Conservation (phyloP, 2,113 vertebrate genomes). For the Emydocephalus ijimae region DNA sequence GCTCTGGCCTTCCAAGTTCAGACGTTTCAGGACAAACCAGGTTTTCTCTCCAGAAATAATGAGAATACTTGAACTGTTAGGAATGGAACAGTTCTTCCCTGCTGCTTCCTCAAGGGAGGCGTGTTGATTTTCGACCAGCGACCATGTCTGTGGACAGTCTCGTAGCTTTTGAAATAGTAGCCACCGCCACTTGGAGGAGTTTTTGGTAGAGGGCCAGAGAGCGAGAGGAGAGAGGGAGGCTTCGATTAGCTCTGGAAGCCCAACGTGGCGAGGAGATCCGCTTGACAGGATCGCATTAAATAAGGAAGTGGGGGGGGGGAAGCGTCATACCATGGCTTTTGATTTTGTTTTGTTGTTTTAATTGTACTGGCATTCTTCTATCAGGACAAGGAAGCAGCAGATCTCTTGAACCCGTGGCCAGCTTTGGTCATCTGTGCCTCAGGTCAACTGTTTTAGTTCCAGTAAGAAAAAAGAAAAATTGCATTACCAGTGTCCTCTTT, state of each 20-base stretch:
- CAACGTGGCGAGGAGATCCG: slow-evolving; percentile 39
- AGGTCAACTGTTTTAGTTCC: slow-evolving; percentile 38
- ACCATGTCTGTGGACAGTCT: slow-evolving; percentile 39
- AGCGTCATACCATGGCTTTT: slow-evolving; percentile 10
- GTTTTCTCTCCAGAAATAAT: slow-evolving; percentile 70
- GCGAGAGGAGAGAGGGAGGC: slow-evolving; percentile 36
- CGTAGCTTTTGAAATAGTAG: slow-evolving; percentile 56
- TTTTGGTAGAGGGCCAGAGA: slow-evolving; percentile 62
- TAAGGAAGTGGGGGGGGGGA: slow-evolving; percentile 38
- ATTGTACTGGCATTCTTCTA: slow-evolving; percentile 37
- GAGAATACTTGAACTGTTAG: slow-evolving; percentile 74
- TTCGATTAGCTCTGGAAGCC: slow-evolving; percentile 63
- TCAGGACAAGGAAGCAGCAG: slow-evolving; percentile 26
- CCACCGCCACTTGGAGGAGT: slow-evolving; percentile 52
- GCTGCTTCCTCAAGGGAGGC: slow-evolving; percentile 47
- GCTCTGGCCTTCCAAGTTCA: slow-evolving; percentile 58
- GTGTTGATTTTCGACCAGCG: slow-evolving; percentile 50
- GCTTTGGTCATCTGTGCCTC: slow-evolving; percentile 1
- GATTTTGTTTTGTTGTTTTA: not conserved
- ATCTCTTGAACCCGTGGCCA: slow-evolving; percentile 15
- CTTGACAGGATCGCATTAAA: slow-evolving; percentile 44
- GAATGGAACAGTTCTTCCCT: slow-evolving; percentile 55
- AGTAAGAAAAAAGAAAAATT: not conserved
- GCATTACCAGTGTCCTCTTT: slow-evolving; percentile 17
- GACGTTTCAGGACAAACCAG: slow-evolving; percentile 63